Conservation (phyloP, 2,888 invertebrate genomes). For the Mellilla xanthometata region DNA sequence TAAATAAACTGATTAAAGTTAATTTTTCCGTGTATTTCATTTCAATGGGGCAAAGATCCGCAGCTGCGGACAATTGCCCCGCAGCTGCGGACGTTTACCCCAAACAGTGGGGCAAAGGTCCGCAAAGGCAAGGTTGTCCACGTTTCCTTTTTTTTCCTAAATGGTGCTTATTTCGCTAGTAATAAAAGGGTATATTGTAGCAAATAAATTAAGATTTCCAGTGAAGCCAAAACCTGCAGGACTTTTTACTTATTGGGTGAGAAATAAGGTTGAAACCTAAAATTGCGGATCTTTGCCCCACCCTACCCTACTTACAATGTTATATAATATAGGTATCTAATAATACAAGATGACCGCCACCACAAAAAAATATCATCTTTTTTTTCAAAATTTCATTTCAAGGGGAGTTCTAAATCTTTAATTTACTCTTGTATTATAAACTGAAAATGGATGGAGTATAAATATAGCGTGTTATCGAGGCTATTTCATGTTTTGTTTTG, state of each 20-base stretch:
- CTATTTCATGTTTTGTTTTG: too few relatives aligned
- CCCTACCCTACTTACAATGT: conserved; percentile 1
- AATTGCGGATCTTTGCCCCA: conserved; percentile 12
- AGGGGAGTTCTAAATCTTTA: too few relatives aligned
- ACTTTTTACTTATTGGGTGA: conserved; percentile 14
- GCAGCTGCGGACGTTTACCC: conserved; percentile 9
- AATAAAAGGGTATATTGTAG: conserved; percentile 15
- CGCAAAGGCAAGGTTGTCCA: conserved; percentile 13
- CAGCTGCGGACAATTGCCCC: conserved; percentile 5
- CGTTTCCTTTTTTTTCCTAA: conserved; percentile 14
- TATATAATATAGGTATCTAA: too few relatives aligned
- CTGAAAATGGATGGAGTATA: too few relatives aligned
- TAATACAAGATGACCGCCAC: too few relatives aligned
- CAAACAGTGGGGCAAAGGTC: conserved; percentile 8
- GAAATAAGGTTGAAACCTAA: conserved; percentile 11
- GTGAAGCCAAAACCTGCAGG: conserved; percentile 14
- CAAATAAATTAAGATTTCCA: conserved; percentile 15
- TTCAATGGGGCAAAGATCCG: conserved; percentile 10
- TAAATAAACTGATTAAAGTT: conserved; percentile 10
- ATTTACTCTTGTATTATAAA: too few relatives aligned
- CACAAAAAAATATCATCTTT: too few relatives aligned
- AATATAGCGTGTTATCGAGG: too few relatives aligned
- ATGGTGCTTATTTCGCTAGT: conserved; percentile 16
- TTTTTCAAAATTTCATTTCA: too few relatives aligned
- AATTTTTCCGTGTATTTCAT: conserved; percentile 7